phyloP scores from a whole-genome alignment of 2,797 vertebrate species.

The Staurois parvus region DNA sequence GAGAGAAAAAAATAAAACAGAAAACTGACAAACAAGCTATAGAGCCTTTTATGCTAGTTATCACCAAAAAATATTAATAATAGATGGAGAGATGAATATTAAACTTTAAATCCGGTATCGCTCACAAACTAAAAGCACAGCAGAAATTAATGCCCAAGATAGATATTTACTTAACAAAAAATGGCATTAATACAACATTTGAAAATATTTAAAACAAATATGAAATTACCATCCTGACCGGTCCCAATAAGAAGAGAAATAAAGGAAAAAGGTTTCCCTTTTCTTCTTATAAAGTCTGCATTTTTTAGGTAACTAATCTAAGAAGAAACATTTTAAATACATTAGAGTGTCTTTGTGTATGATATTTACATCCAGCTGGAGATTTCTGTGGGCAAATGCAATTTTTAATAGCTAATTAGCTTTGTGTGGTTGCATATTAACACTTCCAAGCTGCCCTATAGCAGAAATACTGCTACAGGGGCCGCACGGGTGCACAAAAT shows the following conservation, averaged over 20 bases:
- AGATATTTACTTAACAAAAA: background rate
- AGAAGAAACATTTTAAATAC: too few species aligned
- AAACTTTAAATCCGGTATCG: background rate
- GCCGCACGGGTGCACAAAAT: too few species aligned
- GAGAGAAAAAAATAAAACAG: too few species aligned
- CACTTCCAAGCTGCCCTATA: too few species aligned
- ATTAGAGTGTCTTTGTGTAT: too few species aligned
- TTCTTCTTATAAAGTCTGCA: background rate
- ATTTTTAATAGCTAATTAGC: too few species aligned
- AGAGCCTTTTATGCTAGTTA: background rate
- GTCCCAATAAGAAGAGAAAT: background rate
- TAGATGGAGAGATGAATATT: background rate
- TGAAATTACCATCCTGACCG: background rate
- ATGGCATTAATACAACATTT: background rate
- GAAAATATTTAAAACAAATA: background rate
- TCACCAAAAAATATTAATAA: background rate
- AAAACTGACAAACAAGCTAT: background rate
- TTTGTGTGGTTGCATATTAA: too few species aligned
- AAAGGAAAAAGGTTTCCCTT: background rate
- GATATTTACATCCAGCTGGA: too few species aligned
- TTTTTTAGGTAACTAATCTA: background rate
- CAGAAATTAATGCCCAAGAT: background rate
- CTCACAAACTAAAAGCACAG: slow-evolving; percentile 15
- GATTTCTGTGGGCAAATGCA: too few species aligned
- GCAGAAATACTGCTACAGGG: too few species aligned